Conservation (phyloP, 2,888 invertebrate genomes). For the Plusia festucae region DNA sequence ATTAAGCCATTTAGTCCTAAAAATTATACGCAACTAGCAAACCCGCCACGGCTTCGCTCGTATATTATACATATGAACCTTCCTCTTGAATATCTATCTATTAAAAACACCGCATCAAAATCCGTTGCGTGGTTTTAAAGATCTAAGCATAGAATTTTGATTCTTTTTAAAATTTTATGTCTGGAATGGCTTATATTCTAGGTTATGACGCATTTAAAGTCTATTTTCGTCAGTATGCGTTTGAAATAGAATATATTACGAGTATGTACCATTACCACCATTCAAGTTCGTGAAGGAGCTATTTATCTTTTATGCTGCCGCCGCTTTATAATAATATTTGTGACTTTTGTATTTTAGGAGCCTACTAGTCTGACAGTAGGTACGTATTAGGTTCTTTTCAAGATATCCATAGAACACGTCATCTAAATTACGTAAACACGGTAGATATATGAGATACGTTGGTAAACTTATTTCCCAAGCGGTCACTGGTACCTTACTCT, state of each 20-base stretch:
- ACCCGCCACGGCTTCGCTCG: too few relatives aligned
- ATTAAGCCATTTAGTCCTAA: too few relatives aligned
- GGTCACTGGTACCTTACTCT: not conserved
- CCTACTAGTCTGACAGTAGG: not conserved
- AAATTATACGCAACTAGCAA: too few relatives aligned
- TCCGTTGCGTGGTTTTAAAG: too few relatives aligned
- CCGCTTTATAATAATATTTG: too few relatives aligned
- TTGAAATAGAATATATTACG: not conserved
- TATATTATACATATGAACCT: too few relatives aligned
- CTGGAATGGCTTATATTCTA: not conserved
- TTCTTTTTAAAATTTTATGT: not conserved
- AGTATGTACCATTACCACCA: conserved; percentile 6
- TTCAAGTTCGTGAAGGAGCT: too few relatives aligned
- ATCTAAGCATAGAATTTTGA: too few relatives aligned
- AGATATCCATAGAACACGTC: not conserved
- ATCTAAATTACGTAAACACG: not conserved
- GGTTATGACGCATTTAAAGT: not conserved
- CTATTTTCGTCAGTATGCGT: not conserved
- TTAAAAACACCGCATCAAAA: too few relatives aligned
- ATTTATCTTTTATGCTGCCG: too few relatives aligned
- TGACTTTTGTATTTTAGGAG: too few relatives aligned
- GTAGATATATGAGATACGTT: conserved; percentile 14
- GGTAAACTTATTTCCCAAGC: conserved; percentile 38
- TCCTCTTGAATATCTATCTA: too few relatives aligned
- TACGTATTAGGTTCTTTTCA: not conserved